Conservation (phyloP, 2,888 invertebrate species). For the Thyatira batis region DNA sequence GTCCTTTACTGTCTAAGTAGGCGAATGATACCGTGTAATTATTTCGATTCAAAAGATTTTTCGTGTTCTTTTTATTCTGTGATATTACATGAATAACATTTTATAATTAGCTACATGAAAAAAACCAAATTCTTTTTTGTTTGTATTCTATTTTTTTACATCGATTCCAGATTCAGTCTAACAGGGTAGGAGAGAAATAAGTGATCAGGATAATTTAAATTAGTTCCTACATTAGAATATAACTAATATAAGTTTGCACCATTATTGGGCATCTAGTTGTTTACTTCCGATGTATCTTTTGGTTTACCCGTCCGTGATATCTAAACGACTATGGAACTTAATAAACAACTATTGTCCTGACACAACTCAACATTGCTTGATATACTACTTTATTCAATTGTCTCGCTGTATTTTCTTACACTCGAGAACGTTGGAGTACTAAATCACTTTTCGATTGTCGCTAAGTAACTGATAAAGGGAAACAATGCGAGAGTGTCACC, state of each 20-base stretch:
- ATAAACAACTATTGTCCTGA: background rate
- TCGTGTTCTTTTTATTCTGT: background rate
- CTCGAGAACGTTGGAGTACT: conserved; percentile 5
- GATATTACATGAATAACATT: too few relatives aligned
- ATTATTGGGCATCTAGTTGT: too few relatives aligned
- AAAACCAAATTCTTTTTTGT: too few relatives aligned
- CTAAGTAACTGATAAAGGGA: conserved; percentile 31
- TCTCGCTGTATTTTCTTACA: background rate
- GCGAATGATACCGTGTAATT: conserved; percentile 24
- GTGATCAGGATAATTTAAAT: too few relatives aligned
- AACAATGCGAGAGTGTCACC: conserved; percentile 26
- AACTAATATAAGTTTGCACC: too few relatives aligned
- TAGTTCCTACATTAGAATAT: too few relatives aligned
- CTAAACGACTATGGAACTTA: background rate
- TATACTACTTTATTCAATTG: conserved; percentile 23
- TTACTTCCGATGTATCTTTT: background rate
- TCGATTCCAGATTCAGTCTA: too few relatives aligned
- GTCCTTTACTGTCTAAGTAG: conserved; percentile 30
- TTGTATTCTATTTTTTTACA: too few relatives aligned
- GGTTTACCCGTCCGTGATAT: background rate
- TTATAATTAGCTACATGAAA: too few relatives aligned
- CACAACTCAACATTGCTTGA: conserved; percentile 16
- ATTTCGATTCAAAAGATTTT: conserved; percentile 11
- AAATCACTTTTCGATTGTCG: conserved; percentile 26
- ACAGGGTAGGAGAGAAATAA: too few relatives aligned